phyloP scores from a whole-genome alignment of 2,797 vertebrate genomes.

The Myotis pilosus region DNA sequence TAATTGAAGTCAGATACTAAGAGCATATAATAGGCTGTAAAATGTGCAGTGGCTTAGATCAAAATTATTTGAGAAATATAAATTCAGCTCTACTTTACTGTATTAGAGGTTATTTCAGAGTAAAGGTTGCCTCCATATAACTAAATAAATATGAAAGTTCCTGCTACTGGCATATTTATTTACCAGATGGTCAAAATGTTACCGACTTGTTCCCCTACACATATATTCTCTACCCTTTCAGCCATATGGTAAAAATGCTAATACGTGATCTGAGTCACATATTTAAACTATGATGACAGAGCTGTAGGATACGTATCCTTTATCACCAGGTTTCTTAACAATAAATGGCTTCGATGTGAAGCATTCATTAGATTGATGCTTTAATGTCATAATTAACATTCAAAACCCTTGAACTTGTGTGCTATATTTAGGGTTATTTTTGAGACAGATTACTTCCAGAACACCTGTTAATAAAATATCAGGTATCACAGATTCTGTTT shows the following conservation, averaged over 20 bases:
- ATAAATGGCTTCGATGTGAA: not conserved
- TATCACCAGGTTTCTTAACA: not conserved
- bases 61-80: slow-evolving; percentile 39
- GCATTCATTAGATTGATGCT: not conserved
- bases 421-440: slow-evolving; percentile 63
- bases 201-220: slow-evolving; percentile 5
- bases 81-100: not conserved
- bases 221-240: slow-evolving; percentile 62
- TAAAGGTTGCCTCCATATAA: slow-evolving; percentile 4
- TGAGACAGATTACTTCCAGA: slow-evolving; percentile 27
- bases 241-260: slow-evolving; percentile 66
- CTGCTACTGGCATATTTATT: slow-evolving; percentile 53
- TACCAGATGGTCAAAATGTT: slow-evolving; percentile 66
- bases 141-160: slow-evolving; percentile 49
- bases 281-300: not conserved
- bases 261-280: slow-evolving; percentile 56
- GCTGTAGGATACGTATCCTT: not conserved
- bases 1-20: not conserved
- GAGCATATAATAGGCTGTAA: not conserved
- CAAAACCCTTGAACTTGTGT: slow-evolving; percentile 10
- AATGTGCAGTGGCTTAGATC: slow-evolving; percentile 19
- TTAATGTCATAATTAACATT: not conserved
- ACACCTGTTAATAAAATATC: slow-evolving; percentile 60
- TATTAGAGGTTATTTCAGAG: slow-evolving; percentile 38
- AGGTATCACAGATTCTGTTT: slow-evolving; percentile 27